A percentile compares a stretch with the other conserved stretches of the same genome.
phyloP scores from a whole-genome alignment of 2,888 invertebrate genomes.

The Matsumyia berberina region DNA sequence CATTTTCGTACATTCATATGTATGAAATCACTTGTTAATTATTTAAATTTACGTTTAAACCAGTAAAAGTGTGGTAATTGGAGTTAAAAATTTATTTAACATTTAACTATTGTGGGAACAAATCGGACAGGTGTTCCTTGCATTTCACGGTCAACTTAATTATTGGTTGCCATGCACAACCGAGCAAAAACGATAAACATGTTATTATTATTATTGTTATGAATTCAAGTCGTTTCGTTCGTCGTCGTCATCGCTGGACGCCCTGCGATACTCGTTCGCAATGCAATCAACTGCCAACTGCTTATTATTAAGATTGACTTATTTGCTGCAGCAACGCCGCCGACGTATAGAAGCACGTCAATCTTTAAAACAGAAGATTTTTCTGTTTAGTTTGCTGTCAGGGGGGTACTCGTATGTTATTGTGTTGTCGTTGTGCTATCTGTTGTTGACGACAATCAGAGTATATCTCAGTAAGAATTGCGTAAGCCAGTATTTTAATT shows the following conservation, averaged over 20 bases:
- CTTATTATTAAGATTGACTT: constrained; percentile 14
- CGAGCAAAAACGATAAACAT: constrained; percentile 53
- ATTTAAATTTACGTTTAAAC: no score
- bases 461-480: constrained; percentile 33
- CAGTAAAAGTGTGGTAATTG: no score
- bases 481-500: constrained; percentile 38
- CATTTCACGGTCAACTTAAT: constrained; percentile 27
- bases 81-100: not conserved
- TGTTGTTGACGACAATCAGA: constrained; percentile 27
- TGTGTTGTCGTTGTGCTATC: constrained; percentile 32
- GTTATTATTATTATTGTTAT: constrained; percentile 59
- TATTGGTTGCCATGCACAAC: constrained; percentile 23
- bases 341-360: constrained; percentile 19
- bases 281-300: constrained; percentile 16
- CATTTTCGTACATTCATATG: no score
- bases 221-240: not conserved
- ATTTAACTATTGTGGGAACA: constrained; percentile 23
- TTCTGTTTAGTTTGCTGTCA: constrained; percentile 26
- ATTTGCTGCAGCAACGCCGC: not conserved
- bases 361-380: constrained; percentile 14
- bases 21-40: no score
- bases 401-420: constrained; percentile 42
- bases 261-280: not conserved
- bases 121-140: constrained; percentile 40
- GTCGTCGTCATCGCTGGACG: not conserved